Percentiles rank a stretch among this genome's conserved stretches.
Evolutionary conservation across 2,113 vertebrate species (phyloP).

Genomic region (Myotis brandtii): DNA sequence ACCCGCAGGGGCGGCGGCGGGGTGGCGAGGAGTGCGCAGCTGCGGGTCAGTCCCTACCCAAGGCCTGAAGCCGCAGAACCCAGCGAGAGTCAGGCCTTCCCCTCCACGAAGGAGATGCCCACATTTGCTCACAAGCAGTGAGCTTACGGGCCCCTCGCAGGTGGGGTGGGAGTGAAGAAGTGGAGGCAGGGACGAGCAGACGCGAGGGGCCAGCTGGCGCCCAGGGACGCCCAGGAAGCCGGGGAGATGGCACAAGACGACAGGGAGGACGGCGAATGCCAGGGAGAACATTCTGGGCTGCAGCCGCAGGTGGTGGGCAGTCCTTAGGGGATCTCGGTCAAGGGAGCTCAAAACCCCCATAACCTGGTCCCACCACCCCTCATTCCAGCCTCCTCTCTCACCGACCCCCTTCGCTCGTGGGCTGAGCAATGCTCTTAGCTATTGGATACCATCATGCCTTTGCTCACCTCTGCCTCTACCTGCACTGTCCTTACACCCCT

Average conservation of each 20-base stretch:
- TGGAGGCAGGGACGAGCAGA: neutral
- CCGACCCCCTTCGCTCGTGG: neutral
- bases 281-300: neutral
- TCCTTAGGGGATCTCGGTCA: neutral
- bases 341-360: neutral
- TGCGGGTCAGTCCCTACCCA: neutral
- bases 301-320: no score
- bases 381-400: neutral
- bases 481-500: neutral
- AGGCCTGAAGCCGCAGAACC: neutral
- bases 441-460: no score
- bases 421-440: no score
- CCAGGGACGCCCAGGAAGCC: neutral
- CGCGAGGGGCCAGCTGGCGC: neutral
- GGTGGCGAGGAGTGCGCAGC: accelerated
- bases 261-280: neutral
- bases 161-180: accelerated
- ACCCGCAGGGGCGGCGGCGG: neutral
- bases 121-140: accelerated
- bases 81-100: accelerated
- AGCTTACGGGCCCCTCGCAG: neutral
- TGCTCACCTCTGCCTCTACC: neutral
- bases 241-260: neutral
- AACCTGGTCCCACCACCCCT: neutral
- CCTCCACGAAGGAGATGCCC: neutral